Conservation (phyloP, 2,113 vertebrate species). For the Peromyscus polionotus region DNA sequence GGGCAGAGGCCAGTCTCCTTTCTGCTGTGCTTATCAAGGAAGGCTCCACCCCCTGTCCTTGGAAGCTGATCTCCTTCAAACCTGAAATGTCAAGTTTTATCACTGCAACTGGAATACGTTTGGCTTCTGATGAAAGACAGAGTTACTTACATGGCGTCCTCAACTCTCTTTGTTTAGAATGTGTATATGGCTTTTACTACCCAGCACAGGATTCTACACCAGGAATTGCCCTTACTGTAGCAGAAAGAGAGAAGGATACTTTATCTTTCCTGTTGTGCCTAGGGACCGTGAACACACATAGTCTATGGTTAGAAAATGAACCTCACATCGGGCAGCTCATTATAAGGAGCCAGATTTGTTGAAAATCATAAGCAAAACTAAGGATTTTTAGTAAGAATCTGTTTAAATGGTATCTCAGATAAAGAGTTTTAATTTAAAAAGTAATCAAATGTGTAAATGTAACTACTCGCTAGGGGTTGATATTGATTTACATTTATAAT, state of each 20-base stretch:
- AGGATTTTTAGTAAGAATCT: slow-evolving; percentile 21
- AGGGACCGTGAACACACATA: slow-evolving; percentile 11
- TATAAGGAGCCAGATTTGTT: background rate
- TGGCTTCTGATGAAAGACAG: slow-evolving; percentile 46
- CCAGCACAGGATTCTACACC: background rate
- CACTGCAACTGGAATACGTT: slow-evolving; percentile 42
- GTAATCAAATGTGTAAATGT: background rate
- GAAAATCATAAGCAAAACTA: background rate
- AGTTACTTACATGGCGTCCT: background rate
- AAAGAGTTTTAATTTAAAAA: slow-evolving; percentile 59
- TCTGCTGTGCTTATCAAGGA: background rate
- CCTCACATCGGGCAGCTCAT: background rate
- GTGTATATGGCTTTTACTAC: background rate
- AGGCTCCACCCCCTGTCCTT: background rate
- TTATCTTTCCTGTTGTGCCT: background rate
- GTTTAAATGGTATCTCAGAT: slow-evolving; percentile 23
- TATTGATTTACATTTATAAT: slow-evolving; percentile 16
- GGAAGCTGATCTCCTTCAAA: slow-evolving; percentile 6
- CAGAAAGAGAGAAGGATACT: background rate
- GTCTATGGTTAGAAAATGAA: background rate
- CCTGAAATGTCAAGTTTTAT: slow-evolving; percentile 18
- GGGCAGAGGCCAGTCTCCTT: background rate
- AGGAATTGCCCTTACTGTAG: background rate
- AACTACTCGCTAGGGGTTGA: background rate
- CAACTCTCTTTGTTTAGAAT: background rate